These are phyloP conservation scores for Scartelaos histophorus DNA, from an alignment of 2,113 vertebrate species.

Conservation along the genomic window DNA sequence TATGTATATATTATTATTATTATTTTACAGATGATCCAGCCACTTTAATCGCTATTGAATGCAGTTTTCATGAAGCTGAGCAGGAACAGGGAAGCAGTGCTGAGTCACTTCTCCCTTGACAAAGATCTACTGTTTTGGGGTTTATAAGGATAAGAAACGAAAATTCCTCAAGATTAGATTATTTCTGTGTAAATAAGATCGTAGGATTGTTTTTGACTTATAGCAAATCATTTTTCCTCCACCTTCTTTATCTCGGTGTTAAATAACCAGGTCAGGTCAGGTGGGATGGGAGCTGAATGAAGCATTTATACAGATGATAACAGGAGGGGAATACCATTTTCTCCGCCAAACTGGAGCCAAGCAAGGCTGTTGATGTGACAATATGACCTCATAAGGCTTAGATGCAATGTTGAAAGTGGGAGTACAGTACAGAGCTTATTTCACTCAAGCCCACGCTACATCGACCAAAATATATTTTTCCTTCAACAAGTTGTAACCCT, in stretches of 20 bases:
- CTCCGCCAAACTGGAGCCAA: not conserved
- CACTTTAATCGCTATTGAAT: constrained; percentile 75
- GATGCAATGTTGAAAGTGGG: not conserved
- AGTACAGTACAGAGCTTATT: not conserved
- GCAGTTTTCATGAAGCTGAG: constrained; percentile 85
- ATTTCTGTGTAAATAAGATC: not conserved
- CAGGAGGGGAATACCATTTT: not conserved
- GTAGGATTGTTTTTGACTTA: not conserved
- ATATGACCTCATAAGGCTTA: not conserved
- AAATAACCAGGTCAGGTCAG: not conserved
- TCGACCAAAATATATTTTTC: constrained; percentile 4
- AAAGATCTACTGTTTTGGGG: not conserved
- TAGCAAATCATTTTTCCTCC: not conserved
- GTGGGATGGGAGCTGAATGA: not conserved
- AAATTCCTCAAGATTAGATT: not conserved
- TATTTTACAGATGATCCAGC: constrained; percentile 41
- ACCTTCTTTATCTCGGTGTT: not conserved
- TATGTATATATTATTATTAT: no score
- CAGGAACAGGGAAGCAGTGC: constrained; percentile 84
- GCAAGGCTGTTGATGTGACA: not conserved
- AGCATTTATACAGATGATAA: not conserved
- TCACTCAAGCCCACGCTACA: constrained; percentile 12
- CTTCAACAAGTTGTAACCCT: not conserved
- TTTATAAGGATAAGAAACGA: not conserved
- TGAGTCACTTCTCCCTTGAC: constrained; percentile 69